Conservation (phyloP, 2,113 vertebrate species). For the Lucifuga dentata region DNA sequence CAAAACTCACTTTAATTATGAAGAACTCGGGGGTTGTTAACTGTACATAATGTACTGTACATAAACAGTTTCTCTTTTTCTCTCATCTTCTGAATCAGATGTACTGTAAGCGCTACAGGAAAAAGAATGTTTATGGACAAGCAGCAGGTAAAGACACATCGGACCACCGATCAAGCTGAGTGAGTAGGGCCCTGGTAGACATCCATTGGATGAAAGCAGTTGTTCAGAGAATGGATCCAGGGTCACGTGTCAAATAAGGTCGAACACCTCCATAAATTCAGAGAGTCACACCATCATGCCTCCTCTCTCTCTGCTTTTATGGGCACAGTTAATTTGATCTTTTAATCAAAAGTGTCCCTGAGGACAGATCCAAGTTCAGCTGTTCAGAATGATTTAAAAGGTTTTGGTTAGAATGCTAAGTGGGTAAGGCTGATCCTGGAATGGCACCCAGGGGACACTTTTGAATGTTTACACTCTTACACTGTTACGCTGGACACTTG, state of each 20-base stretch:
- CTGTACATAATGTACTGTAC: background rate
- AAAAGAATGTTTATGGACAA: conserved; percentile 23
- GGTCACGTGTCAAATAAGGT: conserved; percentile 60
- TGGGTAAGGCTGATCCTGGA: conserved; percentile 61
- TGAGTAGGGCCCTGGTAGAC: conserved; percentile 34
- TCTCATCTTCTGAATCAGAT: conserved; percentile 12
- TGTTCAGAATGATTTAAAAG: conserved; percentile 71
- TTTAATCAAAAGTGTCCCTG: conserved; percentile 76
- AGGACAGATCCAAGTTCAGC: conserved; percentile 72
- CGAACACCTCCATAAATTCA: conserved; percentile 69
- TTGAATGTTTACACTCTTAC: conserved; percentile 57
- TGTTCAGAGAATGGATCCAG: conserved; percentile 58
- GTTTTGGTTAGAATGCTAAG: conserved; percentile 66
- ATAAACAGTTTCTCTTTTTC: background rate
- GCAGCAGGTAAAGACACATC: conserved; percentile 22
- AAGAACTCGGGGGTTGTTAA: conserved; percentile 26
- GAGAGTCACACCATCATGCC: conserved; percentile 37
- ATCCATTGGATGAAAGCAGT: conserved; percentile 56
- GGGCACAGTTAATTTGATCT: conserved; percentile 75
- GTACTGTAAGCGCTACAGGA: conserved; percentile 8
- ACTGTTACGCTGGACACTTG: conserved; percentile 40
- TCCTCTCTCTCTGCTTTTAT: conserved; percentile 68
- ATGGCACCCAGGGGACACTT: conserved; percentile 63
- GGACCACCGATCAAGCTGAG: conserved; percentile 26
- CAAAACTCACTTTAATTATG: conserved; percentile 4